Evolutionary conservation across 2,797 vertebrate genomes (phyloP).

Genomic region (Acrossocheilus fasciatus): DNA sequence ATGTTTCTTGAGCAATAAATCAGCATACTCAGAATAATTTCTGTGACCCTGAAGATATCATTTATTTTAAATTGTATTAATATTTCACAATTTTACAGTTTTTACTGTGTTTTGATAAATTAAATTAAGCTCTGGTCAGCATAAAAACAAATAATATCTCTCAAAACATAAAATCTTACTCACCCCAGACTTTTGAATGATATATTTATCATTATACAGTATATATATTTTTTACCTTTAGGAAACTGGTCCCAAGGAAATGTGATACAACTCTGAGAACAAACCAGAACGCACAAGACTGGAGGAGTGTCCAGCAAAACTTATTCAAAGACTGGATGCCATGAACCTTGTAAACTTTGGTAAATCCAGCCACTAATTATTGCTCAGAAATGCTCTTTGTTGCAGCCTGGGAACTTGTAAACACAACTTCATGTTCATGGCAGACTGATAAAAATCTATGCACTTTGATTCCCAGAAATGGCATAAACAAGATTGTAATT

Average conservation of each 20-base stretch:
- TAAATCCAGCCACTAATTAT: neutral
- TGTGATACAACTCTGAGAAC: neutral
- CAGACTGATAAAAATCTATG: constrained; percentile 14
- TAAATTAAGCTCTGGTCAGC: neutral
- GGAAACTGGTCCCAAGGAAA: neutral
- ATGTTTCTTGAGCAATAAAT: neutral
- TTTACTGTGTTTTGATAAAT: neutral
- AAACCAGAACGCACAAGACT: neutral
- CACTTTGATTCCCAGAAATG: neutral
- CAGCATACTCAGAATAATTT: neutral
- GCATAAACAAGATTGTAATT: neutral
- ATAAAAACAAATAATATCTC: neutral
- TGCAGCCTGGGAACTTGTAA: constrained; percentile 14
- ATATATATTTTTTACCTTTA: neutral
- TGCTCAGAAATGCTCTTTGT: constrained; percentile 1
- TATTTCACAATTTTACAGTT: neutral
- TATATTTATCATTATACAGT: neutral
- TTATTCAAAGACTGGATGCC: neutral
- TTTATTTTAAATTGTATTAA: neutral
- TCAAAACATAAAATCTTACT: neutral
- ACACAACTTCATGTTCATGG: constrained; percentile 13
- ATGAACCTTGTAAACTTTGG: constrained; percentile 5
- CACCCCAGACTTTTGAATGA: too few species aligned
- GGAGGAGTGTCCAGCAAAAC: neutral
- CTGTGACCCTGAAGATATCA: neutral